Base-by-base conservation (phyloP, 1,140 invertebrate species). In the Phymorhynchus buccinoides region DNA sequence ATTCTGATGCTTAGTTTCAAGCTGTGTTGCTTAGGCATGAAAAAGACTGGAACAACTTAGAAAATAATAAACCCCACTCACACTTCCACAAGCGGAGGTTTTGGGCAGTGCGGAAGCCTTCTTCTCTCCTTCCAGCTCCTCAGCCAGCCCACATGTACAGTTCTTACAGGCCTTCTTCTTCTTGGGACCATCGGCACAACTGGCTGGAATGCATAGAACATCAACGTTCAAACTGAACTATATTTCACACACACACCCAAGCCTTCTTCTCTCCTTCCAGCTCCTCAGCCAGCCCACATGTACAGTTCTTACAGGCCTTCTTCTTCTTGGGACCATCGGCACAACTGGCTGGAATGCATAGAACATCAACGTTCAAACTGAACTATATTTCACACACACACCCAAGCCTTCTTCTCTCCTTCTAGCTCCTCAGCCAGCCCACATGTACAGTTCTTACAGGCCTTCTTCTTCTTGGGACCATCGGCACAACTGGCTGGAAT, bases 161-260 rank as follows among this genome's bases (percentile, higher is more conserved):
- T 99, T 97, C 90, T 99, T 99, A 91, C 99, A 99, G 0, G 99
- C 98, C 93, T 99, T 99, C 75, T 97, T 95, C 93, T 98, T 98
- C 1, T 96, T 97, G 14, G 97, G 78, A 42, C 89, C 89, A 81
- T 88, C 85, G 41, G 96, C 96, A 94, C 97, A 98, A 9, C 97
- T 97, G 96, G 92, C 84, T 95, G 95, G 18, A 66, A 16, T 6
- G 27, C 4, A 4, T 27, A 66, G 9, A 9, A n/a, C n/a, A n/a
- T n/a, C n/a, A n/a, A n/a, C n/a, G n/a, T n/a, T n/a, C n/a, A n/a
- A n/a, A n/a, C n/a, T n/a, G n/a, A n/a, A n/a, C n/a, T n/a, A n/a
- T n/a, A n/a, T n/a, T n/a, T n/a, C 22, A 66, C 4, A 66, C 27
- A n/a, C n/a, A n/a, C n/a, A n/a, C n/a, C n/a, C n/a, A n/a, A n/a